These are phyloP conservation scores for Dicentrarchus labrax DNA, from an alignment of 2,113 vertebrate species.

Conservation along the genomic window DNA sequence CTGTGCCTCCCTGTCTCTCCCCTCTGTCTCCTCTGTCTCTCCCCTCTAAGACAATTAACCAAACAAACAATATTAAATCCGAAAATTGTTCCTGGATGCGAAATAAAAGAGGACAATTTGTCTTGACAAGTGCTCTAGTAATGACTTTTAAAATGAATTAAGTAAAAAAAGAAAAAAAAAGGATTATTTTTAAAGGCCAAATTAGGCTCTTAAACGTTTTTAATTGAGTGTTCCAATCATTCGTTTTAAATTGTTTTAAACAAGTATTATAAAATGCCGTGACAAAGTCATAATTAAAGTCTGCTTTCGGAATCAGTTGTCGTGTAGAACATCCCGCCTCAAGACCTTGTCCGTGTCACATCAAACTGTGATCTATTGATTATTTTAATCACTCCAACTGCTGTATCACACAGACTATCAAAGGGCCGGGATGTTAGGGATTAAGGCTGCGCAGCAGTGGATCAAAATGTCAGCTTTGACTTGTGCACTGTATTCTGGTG, in stretches of 20 bases:
- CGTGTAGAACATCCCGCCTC: not conserved
- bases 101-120: not conserved
- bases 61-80: not conserved
- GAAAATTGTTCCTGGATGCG: not conserved
- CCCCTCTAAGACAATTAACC: conserved; percentile 11
- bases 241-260: too few species aligned
- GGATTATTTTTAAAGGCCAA: not conserved
- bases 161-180: not conserved
- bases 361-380: conserved; percentile 33
- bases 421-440: not conserved
- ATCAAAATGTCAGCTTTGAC: conserved; percentile 36
- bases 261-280: not conserved
- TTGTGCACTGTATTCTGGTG: conserved; percentile 6
- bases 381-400: conserved; percentile 11
- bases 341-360: conserved; percentile 1
- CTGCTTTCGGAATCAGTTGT: not conserved
- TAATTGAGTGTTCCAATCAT: not conserved
- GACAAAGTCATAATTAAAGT: not conserved
- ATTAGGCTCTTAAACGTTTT: not conserved
- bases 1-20: not conserved
- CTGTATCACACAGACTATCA: conserved; percentile 4
- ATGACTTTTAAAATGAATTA: not conserved
- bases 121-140: not conserved
- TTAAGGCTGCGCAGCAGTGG: conserved; percentile 31
- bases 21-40: not conserved